A percentile compares a stretch with the other conserved stretches of the same genome.
Evolutionary conservation across 2,797 vertebrate species (phyloP).

Genomic region (Lepidocolaptes lacrymiger): DNA sequence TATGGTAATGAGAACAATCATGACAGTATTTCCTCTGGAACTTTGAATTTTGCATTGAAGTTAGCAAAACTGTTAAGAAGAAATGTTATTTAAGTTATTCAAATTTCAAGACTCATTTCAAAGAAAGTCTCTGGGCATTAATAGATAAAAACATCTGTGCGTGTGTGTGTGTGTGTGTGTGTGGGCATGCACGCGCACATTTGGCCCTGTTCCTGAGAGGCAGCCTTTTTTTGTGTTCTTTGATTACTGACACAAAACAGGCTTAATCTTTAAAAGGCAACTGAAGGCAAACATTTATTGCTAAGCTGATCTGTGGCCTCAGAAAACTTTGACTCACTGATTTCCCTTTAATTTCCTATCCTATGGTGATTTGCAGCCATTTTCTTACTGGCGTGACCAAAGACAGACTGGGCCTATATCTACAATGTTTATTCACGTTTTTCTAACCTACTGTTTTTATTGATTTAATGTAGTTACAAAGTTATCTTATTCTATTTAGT

Average conservation of each 20-base stretch:
- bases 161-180: rapidly evolving
- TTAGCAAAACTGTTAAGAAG: neutral
- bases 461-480: neutral
- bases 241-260: neutral
- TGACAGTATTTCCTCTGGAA: neutral
- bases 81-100: neutral
- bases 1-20: neutral
- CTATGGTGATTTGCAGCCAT: neutral
- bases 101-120: neutral
- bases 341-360: neutral
- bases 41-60: neutral
- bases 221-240: neutral
- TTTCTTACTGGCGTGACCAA: neutral
- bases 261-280: neutral
- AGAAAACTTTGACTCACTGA: neutral
- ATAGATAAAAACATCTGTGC: neutral
- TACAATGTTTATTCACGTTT: neutral
- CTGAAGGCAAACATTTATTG: neutral
- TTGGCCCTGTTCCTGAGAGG: neutral
- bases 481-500: neutral
- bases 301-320: neutral
- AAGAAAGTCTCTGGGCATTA: neutral
- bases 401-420: neutral
- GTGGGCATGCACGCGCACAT: neutral
- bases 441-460: neutral